Percentiles rank a stretch among this genome's conserved stretches.
Evolutionary conservation across 2,113 vertebrate genomes (phyloP).

Genomic region (Dasypus novemcinctus): DNA sequence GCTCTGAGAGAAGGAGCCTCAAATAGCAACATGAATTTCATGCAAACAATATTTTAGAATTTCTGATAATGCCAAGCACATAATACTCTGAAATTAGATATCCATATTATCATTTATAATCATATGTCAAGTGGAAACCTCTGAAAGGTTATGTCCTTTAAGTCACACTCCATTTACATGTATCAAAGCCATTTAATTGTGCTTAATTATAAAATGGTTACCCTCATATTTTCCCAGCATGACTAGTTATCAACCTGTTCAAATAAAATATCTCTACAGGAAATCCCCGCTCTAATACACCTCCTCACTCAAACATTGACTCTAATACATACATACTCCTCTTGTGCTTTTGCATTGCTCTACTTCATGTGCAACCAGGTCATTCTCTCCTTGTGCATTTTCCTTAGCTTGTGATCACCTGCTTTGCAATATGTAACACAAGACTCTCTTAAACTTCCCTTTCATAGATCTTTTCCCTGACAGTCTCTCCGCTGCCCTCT

Average conservation of each 20-base stretch:
- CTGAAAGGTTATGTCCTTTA: neutral
- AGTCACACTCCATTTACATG: neutral
- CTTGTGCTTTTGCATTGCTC: neutral
- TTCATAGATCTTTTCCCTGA: neutral
- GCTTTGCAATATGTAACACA: neutral
- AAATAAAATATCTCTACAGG: neutral
- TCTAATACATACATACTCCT: neutral
- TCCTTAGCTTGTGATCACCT: neutral
- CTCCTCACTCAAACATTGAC: neutral
- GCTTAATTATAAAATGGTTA: neutral
- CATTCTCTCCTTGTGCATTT: neutral
- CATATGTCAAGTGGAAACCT: neutral
- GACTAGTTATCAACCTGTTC: neutral
- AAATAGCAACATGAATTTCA: neutral
- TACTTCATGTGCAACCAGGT: neutral
- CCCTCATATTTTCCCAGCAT: neutral
- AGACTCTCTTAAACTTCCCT: neutral
- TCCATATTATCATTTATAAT: slow-evolving; percentile 37
- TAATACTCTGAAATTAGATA: slow-evolving; percentile 36
- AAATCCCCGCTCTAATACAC: neutral
- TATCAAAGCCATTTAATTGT: neutral
- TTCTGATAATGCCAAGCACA: neutral
- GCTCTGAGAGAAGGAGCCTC: neutral
- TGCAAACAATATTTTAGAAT: neutral
- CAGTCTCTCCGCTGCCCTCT: neutral